Conservation (phyloP, 2,888 invertebrate genomes). For the Leptopilina syphax region DNA sequence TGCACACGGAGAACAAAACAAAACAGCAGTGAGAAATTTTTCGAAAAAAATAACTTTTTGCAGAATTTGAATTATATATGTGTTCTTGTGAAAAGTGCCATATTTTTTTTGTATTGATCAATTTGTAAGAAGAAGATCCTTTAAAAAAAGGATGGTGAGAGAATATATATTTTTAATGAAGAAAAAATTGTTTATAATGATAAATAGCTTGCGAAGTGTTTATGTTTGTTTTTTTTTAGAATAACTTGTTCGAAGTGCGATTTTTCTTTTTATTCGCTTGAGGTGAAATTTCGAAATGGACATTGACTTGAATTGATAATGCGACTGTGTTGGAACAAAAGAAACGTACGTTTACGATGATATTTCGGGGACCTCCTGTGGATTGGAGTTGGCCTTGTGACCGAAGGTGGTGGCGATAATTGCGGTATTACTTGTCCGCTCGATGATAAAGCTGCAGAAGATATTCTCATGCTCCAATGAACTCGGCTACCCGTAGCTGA, state of each 20-base stretch:
- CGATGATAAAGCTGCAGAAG: slow-evolving; percentile 63
- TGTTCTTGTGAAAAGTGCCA: no score
- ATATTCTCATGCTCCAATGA: slow-evolving; percentile 72
- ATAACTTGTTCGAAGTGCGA: slow-evolving; percentile 26
- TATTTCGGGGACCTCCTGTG: slow-evolving; percentile 70
- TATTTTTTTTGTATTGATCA: no score
- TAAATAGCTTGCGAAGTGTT: slow-evolving; percentile 34
- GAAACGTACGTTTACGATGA: slow-evolving; percentile 71
- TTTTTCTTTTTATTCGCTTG: not conserved
- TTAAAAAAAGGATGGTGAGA: no score
- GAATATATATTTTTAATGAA: no score
- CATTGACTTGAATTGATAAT: slow-evolving; percentile 6
- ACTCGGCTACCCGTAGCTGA: slow-evolving; percentile 71
- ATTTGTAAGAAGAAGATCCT: no score
- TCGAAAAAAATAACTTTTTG: no score
- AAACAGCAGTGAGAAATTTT: no score
- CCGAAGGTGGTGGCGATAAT: slow-evolving; percentile 69
- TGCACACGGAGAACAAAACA: no score
- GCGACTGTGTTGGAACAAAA: slow-evolving; percentile 54
- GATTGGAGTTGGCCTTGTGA: slow-evolving; percentile 69
- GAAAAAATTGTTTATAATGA: no score
- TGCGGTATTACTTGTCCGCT: slow-evolving; percentile 67
- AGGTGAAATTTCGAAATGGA: slow-evolving; percentile 35
- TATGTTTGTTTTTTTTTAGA: not conserved
- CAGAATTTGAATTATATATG: no score